A percentile compares a stretch with the other conserved stretches of the same genome.
Evolutionary conservation across 2,888 invertebrate genomes (phyloP).

Genomic region (Drosophila austrosaltans): DNA sequence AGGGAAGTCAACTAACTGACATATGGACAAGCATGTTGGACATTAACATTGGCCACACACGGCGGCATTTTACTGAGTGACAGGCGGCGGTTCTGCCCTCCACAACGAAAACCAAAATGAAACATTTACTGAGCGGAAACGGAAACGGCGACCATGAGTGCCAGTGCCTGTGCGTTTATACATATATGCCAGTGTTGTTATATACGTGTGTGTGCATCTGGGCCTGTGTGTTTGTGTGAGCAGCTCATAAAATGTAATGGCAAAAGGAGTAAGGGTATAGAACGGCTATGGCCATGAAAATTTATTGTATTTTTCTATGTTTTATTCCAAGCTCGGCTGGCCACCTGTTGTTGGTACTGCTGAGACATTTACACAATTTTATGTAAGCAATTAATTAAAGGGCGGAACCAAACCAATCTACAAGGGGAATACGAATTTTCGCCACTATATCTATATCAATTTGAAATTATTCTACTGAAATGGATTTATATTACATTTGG

Average conservation of each 20-base stretch:
- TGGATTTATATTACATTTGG: not conserved
- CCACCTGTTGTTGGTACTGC: slow-evolving; percentile 29
- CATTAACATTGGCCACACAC: slow-evolving; percentile 72
- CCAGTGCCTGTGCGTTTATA: not conserved
- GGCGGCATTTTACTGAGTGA: slow-evolving; percentile 65
- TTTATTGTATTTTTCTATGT: slow-evolving; percentile 18
- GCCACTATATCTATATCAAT: not conserved
- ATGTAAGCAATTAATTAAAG: slow-evolving; percentile 17
- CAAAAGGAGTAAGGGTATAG: slow-evolving; percentile 23
- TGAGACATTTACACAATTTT: slow-evolving; percentile 14
- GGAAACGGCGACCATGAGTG: slow-evolving; percentile 56
- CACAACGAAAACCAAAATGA: slow-evolving; percentile 62
- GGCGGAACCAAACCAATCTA: not conserved
- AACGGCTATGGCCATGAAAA: slow-evolving; percentile 25
- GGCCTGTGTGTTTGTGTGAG: slow-evolving; percentile 24
- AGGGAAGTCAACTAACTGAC: slow-evolving; percentile 65
- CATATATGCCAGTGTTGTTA: no score
- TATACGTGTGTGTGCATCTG: not conserved
- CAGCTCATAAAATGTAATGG: slow-evolving; percentile 64
- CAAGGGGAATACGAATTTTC: not conserved
- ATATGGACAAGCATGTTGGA: slow-evolving; percentile 73
- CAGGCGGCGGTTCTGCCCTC: slow-evolving; percentile 51
- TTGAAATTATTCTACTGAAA: not conserved
- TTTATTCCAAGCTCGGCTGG: slow-evolving; percentile 8
- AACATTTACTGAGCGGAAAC: slow-evolving; percentile 76